Evolutionary conservation across 2,113 vertebrate genomes (phyloP).

Genomic region (Turdus rufiventris): DNA sequence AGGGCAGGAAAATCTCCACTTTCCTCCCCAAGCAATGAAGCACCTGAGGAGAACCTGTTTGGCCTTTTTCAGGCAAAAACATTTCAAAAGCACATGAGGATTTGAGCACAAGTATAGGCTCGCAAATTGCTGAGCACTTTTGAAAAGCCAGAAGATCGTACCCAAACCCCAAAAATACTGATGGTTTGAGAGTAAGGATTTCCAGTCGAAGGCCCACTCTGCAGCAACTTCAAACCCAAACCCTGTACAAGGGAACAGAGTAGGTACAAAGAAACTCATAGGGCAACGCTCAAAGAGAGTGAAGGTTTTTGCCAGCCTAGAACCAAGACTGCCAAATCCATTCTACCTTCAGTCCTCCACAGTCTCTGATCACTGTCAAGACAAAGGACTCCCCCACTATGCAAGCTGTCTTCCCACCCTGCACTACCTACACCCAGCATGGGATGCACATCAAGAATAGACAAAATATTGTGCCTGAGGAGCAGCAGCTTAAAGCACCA

Average conservation of each 20-base stretch:
- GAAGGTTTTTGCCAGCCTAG: not conserved
- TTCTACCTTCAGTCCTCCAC: not conserved
- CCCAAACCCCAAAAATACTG: not conserved
- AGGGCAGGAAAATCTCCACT: not conserved
- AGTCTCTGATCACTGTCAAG: not conserved
- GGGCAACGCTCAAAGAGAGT: rapidly evolving
- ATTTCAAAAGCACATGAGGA: not conserved
- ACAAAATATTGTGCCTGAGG: not conserved
- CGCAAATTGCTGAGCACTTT: not conserved
- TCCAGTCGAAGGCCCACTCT: not conserved
- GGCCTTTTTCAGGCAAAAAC: not conserved
- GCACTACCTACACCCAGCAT: rapidly evolving
- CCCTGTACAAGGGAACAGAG: not conserved
- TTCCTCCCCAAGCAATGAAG: not conserved
- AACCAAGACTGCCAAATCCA: not conserved
- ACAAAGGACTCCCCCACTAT: not conserved
- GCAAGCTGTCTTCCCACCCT: not conserved
- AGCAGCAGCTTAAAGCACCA: not conserved
- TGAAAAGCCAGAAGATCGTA: not conserved
- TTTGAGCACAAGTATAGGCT: not conserved
- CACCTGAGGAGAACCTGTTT: not conserved
- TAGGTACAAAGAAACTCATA: rapidly evolving
- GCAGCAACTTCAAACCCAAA: not conserved
- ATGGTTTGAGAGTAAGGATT: not conserved
- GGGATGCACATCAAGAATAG: not conserved